These are phyloP conservation scores for Chamaetylas fuelleborni DNA, from an alignment of 2,113 vertebrate species.

Conservation along the genomic window DNA sequence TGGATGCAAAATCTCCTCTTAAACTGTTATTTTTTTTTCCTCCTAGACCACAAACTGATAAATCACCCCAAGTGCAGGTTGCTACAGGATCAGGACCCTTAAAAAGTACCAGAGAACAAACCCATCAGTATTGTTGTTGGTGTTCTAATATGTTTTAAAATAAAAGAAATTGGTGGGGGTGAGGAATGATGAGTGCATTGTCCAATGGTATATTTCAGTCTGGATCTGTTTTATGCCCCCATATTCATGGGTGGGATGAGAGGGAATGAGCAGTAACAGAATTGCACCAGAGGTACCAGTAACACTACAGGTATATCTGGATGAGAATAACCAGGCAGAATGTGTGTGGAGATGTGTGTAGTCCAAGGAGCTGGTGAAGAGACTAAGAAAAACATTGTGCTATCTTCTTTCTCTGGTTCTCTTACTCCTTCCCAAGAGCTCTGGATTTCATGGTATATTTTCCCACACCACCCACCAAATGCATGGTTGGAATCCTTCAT, in stretches of 20 bases:
- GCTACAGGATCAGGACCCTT: not conserved
- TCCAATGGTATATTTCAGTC: not conserved
- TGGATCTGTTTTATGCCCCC: not conserved
- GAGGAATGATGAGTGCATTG: not conserved
- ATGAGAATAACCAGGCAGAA: not conserved
- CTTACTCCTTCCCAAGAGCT: not conserved
- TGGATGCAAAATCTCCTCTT: not conserved
- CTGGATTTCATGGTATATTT: not conserved
- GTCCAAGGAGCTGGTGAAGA: not conserved
- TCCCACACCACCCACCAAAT: not conserved
- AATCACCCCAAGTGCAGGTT: not conserved
- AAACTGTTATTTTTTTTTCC: not conserved
- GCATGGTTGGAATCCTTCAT: not conserved
- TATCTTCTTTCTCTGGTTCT: not conserved
- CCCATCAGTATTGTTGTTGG: not conserved
- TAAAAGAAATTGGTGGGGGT: not conserved
- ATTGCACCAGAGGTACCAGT: not conserved
- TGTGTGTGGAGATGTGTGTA: accelerated
- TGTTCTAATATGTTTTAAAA: not conserved
- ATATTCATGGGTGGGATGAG: not conserved
- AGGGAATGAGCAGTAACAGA: not conserved
- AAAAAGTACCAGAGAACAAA: not conserved
- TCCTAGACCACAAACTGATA: not conserved
- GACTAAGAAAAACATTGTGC: not conserved
- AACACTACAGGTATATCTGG: not conserved